Evolutionary conservation across 2,797 vertebrate genomes (phyloP).

Genomic region (Gorsachius magnificus): DNA sequence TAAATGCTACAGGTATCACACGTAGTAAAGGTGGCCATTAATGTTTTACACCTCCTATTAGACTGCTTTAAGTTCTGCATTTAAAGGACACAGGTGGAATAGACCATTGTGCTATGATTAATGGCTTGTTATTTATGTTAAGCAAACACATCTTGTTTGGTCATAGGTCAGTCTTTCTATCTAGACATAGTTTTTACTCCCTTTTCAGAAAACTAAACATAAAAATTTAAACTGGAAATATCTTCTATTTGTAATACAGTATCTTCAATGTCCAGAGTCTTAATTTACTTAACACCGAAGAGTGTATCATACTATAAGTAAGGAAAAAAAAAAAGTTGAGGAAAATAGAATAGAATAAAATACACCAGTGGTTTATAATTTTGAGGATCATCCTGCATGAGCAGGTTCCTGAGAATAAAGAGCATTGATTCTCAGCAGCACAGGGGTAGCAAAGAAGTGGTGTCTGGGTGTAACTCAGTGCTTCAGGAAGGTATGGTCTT

Average conservation of each 20-base stretch:
- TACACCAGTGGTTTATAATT: neutral
- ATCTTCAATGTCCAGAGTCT: neutral
- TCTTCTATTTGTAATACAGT: neutral
- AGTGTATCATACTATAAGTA: neutral
- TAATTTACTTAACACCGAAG: neutral
- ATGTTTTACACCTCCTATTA: neutral
- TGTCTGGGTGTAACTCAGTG: neutral
- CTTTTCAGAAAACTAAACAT: neutral
- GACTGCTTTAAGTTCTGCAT: neutral
- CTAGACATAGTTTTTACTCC: neutral
- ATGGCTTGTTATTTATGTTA: neutral
- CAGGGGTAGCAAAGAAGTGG: neutral
- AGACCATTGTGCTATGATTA: neutral
- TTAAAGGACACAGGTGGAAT: neutral
- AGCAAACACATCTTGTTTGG: neutral
- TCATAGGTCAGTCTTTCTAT: neutral
- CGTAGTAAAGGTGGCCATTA: constrained; percentile 52
- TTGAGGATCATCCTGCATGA: neutral
- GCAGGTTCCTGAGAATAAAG: neutral
- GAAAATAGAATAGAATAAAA: neutral
- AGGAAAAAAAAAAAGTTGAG: neutral
- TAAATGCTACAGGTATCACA: constrained; percentile 26
- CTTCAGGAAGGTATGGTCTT: neutral
- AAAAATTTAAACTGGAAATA: neutral
- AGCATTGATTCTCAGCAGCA: neutral